A percentile compares a stretch with the other conserved stretches of the same genome.
phyloP scores from a whole-genome alignment of 2,113 vertebrate genomes.

The Nematolebias whitei region DNA sequence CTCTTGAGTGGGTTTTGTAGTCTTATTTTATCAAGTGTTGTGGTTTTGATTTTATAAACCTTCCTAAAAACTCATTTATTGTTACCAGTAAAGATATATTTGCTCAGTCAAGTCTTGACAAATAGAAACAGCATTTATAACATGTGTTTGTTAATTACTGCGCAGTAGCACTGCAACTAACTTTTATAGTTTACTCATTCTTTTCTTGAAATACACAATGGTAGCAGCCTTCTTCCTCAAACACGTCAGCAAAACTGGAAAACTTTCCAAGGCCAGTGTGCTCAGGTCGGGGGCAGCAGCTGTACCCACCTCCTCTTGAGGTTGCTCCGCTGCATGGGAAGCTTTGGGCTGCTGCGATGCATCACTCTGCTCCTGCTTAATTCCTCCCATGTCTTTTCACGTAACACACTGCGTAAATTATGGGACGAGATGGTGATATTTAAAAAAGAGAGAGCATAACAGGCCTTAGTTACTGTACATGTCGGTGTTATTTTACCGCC shows the following conservation, averaged over 20 bases:
- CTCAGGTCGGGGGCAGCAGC: not conserved
- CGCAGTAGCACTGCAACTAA: too few species aligned
- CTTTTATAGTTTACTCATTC: not conserved
- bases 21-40: not conserved
- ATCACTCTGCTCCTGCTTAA: conserved; percentile 82
- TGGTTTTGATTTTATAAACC: not conserved
- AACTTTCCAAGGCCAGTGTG: not conserved
- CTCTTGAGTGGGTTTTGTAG: not conserved
- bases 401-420: not conserved
- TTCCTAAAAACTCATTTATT: not conserved
- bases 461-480: not conserved
- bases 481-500: not conserved
- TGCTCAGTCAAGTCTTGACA: too few species aligned
- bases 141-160: not conserved
- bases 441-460: not conserved
- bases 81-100: too few species aligned
- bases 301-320: conserved; percentile 76
- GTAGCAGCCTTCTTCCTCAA: not conserved
- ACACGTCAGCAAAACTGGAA: not conserved
- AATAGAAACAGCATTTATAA: too few species aligned
- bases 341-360: conserved; percentile 65
- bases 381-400: conserved; percentile 73
- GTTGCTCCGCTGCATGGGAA: conserved; percentile 68
- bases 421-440: not conserved
- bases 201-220: not conserved